Evolutionary conservation across 1,140 invertebrate species (phyloP), one percentile per base, ranked within the genome.

Genomic region (Grapholita molesta): DNA sequence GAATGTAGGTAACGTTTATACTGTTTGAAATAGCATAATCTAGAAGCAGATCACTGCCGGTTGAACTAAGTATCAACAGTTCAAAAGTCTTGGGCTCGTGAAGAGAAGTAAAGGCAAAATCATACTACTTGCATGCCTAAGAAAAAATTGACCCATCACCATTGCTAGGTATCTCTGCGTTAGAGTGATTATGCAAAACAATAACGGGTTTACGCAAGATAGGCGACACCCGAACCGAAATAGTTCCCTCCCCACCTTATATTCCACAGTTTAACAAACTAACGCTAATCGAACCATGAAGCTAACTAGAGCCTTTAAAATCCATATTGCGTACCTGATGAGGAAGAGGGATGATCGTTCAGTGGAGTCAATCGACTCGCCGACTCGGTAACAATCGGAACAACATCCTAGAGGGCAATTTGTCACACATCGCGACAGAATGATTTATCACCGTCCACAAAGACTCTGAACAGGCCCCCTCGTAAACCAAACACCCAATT

Each of bases 401-500:
- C 1, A 18, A 42, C 18, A 48, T 48, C 42, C 15, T 8, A 48
- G 75, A 73, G 71, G 77, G 85, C 83, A 88, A 90, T 90, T 90
- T 90, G 86, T 90, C 85, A 90, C 84, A 82, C 78, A 80, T 75
- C 87, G 80, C 75, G 67, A 72, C 76, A 78, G 79, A 83, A 86
- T 89, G 87, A 89, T 89, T 89, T 87, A 89, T 89, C 76, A 74
- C 79, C 75, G 72, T 77, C 76, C 75, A 64, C 78, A 76, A 82
- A 86, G 76, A 88, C 86, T 88, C 78, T 77, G 86, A 89, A 89
- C 85, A 88, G 35, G 79, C 77, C 80, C 85, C 81, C 80, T 85
- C 79, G 76, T 69, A 80, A 85, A 80, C 79, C 84, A 86, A 88
- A 88, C 84, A 86, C 78, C 85, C 82, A 84, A 87, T 87, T 85